These are phyloP conservation scores for Mamestra brassicae DNA, from an alignment of 2,888 invertebrate genomes.

Conservation along the genomic window DNA sequence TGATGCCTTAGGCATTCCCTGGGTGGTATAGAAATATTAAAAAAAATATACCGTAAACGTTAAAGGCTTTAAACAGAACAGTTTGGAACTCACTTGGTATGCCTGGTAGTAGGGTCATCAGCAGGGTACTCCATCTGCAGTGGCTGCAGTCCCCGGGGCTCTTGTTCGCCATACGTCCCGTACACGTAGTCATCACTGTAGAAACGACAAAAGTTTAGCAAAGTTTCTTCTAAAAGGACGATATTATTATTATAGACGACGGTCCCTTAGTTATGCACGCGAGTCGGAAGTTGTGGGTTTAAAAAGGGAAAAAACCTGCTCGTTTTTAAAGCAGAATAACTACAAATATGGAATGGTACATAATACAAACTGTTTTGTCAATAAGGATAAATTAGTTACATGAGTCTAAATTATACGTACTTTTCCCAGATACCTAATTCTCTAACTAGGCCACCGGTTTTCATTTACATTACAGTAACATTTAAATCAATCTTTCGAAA, in stretches of 20 bases:
- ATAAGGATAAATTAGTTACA: background rate
- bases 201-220: conserved; percentile 21
- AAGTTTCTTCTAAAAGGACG: conserved; percentile 19
- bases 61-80: background rate
- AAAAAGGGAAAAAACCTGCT: background rate
- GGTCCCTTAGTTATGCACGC: background rate
- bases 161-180: conserved; percentile 83
- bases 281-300: background rate
- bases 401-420: background rate
- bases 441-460: conserved; percentile 10
- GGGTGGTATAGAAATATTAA: no score
- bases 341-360: background rate
- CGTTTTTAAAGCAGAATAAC: background rate
- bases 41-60: no score
- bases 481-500: conserved; percentile 16
- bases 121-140: conserved; percentile 81
- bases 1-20: no score
- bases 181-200: conserved; percentile 82
- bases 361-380: background rate
- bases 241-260: conserved; percentile 28
- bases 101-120: conserved; percentile 82
- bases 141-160: conserved; percentile 82
- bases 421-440: background rate
- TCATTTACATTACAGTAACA: conserved; percentile 5
- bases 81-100: conserved; percentile 79